Evolutionary conservation across 2,113 vertebrate genomes (phyloP).

Genomic region (Xiphorhynchus elegans): DNA sequence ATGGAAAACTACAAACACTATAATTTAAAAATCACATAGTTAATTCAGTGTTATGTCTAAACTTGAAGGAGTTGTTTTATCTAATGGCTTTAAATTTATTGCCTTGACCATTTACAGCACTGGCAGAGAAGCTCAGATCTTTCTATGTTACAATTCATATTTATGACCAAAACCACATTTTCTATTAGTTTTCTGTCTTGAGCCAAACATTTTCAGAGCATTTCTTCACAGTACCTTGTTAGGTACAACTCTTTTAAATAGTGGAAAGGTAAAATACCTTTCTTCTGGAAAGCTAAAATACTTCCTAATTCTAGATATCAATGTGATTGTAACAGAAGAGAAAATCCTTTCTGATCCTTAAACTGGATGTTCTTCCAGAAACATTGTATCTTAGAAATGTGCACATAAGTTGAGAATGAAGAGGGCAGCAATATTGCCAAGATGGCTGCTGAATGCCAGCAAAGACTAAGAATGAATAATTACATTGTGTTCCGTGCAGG

Average conservation of each 20-base stretch:
- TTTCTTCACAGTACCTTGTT: neutral
- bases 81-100: neutral
- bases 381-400: neutral
- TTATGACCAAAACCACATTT: neutral
- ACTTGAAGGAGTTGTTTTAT: neutral
- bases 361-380: neutral
- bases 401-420: neutral
- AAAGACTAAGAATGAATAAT: neutral
- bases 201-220: neutral
- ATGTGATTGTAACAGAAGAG: neutral
- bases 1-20: neutral
- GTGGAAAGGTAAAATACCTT: neutral
- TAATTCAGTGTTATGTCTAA: neutral
- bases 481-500: accelerated
- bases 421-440: neutral
- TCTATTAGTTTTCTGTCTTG: neutral
- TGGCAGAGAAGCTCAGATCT: neutral
- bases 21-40: neutral
- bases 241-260: neutral
- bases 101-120: neutral
- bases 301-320: neutral
- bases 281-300: neutral
- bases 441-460: neutral
- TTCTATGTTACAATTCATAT: neutral
- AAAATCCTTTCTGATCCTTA: neutral